Evolutionary conservation across 1,140 invertebrate genomes (phyloP).

Genomic region (Ectropis grisescens): DNA sequence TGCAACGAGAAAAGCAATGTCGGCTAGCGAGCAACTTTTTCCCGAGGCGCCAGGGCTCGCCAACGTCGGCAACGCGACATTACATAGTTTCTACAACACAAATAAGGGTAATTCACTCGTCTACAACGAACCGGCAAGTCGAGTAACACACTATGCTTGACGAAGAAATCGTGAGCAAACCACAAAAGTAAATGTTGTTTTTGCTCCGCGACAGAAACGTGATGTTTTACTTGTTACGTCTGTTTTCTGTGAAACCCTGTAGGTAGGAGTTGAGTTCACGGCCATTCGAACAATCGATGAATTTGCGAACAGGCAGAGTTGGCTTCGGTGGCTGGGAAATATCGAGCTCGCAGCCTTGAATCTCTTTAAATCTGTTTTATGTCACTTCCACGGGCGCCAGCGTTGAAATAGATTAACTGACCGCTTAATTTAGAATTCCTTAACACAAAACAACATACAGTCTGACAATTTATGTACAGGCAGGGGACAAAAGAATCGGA

Average conservation of each 20-base stretch:
- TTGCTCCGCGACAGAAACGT: slow-evolving; percentile 10
- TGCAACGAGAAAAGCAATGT: slow-evolving; percentile 43
- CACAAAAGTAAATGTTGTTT: too few species aligned
- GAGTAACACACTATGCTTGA: slow-evolving; percentile 3
- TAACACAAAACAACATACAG: too few species aligned
- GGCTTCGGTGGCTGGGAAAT: slow-evolving; percentile 9
- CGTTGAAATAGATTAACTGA: too few species aligned
- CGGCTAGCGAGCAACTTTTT: slow-evolving; percentile 37
- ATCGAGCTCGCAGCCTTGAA: slow-evolving; percentile 13
- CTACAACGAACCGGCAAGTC: slow-evolving; percentile 1
- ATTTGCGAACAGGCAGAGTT: slow-evolving; percentile 21
- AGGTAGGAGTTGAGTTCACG: slow-evolving; percentile 48
- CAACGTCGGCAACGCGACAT: slow-evolving; percentile 20
- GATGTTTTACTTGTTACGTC: slow-evolving; percentile 23
- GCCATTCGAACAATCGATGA: slow-evolving; percentile 55
- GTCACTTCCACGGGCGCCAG: not conserved
- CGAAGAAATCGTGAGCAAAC: slow-evolving; percentile 1
- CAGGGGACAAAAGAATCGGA: too few species aligned
- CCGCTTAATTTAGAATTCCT: too few species aligned
- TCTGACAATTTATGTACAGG: too few species aligned
- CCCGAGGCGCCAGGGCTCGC: slow-evolving; percentile 31
- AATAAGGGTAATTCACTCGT: slow-evolving; percentile 31
- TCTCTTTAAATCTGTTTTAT: slow-evolving; percentile 2
- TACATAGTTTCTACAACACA: slow-evolving; percentile 35
- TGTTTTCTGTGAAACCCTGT: slow-evolving; percentile 30